A percentile compares a stretch with the other conserved stretches of the same genome.
These are phyloP conservation scores for Australoheros facetus DNA, from an alignment of 2,797 vertebrate genomes.

Conservation along the genomic window DNA sequence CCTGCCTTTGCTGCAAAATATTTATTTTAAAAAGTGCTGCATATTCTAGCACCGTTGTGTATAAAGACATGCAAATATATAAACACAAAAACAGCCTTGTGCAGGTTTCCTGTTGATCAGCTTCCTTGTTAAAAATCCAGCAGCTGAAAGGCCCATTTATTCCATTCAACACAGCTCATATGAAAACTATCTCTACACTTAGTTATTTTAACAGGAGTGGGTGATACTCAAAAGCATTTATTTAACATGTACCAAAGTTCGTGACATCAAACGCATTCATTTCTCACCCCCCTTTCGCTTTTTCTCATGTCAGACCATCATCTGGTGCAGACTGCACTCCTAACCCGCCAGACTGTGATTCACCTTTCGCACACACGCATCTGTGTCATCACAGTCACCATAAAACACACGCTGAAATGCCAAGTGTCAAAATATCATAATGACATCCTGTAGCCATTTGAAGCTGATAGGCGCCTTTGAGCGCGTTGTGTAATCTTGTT, in stretches of 20 bases:
- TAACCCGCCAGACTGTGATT: constrained; percentile 34
- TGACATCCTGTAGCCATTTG: constrained; percentile 1
- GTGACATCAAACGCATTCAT: not conserved
- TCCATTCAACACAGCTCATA: not conserved
- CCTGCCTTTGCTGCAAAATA: too few species aligned
- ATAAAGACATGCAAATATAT: constrained; percentile 11
- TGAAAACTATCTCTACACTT: not conserved
- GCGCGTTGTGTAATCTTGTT: not conserved
- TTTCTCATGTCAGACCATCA: not conserved
- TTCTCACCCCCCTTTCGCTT: not conserved
- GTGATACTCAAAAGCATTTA: too few species aligned
- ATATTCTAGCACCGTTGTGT: not conserved
- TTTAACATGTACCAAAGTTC: not conserved
- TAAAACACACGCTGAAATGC: constrained; percentile 22
- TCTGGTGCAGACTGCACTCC: not conserved
- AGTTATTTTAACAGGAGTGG: not conserved
- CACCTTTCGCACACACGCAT: constrained; percentile 29
- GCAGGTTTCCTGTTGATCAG: not conserved
- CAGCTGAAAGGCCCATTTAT: not conserved
- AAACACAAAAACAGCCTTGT: constrained; percentile 2
- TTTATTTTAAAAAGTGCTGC: not conserved
- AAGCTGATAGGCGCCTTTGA: not conserved
- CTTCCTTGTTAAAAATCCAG: not conserved
- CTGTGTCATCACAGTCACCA: constrained; percentile 23
- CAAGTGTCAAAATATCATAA: constrained; percentile 26